phyloP scores from a whole-genome alignment of 2,797 vertebrate species.

The Champsocephalus esox region DNA sequence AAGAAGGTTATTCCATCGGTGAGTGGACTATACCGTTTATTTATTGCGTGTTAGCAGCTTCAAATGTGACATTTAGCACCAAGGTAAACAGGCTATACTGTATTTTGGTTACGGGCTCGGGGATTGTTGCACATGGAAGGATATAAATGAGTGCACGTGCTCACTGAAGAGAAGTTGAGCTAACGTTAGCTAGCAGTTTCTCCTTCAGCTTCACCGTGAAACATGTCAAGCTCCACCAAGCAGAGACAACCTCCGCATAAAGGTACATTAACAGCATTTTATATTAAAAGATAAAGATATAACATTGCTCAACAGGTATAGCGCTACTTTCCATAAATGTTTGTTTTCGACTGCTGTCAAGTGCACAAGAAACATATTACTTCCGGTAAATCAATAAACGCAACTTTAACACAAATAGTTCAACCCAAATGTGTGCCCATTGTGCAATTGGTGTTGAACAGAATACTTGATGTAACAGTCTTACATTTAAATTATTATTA shows the following conservation, averaged over 20 bases:
- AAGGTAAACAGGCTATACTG: fast-evolving
- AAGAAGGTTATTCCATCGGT: conserved; percentile 53
- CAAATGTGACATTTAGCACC: not conserved
- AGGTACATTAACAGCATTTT: fast-evolving
- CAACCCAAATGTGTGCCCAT: fast-evolving
- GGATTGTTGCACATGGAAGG: not conserved
- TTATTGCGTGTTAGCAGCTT: fast-evolving
- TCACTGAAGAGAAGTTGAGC: conserved; percentile 5
- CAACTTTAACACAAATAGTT: not conserved
- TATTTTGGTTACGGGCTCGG: not conserved
- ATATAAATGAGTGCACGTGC: not conserved
- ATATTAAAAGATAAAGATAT: not conserved
- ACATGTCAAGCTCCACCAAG: not conserved
- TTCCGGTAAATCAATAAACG: conserved; percentile 2
- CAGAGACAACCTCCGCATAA: not conserved
- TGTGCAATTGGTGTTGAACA: not conserved
- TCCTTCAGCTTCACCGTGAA: not conserved
- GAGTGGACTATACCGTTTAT: conserved; percentile 30
- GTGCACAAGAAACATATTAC: not conserved
- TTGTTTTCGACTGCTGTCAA: not conserved
- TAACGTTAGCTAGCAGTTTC: conserved; percentile 10
- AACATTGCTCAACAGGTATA: fast-evolving
- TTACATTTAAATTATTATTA: not conserved
- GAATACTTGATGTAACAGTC: not conserved
- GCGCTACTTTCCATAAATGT: not conserved